These are phyloP conservation scores for Microctenopoma steveboyesi DNA, from an alignment of 2,797 vertebrate species.

Conservation along the genomic window DNA sequence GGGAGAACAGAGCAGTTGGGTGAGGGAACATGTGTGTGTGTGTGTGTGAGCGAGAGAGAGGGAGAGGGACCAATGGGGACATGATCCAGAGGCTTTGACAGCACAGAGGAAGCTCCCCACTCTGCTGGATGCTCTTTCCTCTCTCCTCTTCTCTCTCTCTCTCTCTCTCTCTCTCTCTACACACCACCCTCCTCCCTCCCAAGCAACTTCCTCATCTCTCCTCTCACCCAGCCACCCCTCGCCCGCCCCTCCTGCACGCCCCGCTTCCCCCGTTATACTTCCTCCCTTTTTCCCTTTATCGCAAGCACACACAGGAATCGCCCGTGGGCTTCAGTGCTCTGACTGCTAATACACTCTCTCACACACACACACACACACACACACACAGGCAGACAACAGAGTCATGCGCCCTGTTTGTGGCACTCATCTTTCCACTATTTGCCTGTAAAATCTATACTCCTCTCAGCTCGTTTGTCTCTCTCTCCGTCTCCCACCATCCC, in stretches of 20 bases:
- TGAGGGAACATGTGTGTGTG: slow-evolving; percentile 46
- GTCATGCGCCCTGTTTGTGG: slow-evolving; percentile 66
- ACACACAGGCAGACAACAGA: slow-evolving; percentile 62
- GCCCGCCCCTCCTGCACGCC: slow-evolving; percentile 30
- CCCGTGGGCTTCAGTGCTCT: slow-evolving; percentile 83
- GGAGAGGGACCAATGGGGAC: slow-evolving; percentile 75
- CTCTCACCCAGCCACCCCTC: slow-evolving; percentile 31
- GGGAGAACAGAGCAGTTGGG: slow-evolving; percentile 60
- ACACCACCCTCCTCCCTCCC: slow-evolving; percentile 8
- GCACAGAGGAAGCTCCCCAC: slow-evolving; percentile 81
- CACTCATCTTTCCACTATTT: slow-evolving; percentile 75
- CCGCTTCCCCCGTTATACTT: slow-evolving; percentile 75
- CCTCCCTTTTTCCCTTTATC: slow-evolving; percentile 85
- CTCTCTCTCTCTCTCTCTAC: slow-evolving; percentile 14
- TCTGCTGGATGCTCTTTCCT: slow-evolving; percentile 75
- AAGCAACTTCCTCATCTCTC: slow-evolving; percentile 64
- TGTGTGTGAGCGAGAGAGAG: slow-evolving; percentile 36
- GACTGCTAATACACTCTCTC: slow-evolving; percentile 83
- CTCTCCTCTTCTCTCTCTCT: slow-evolving; percentile 26
- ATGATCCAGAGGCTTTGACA: slow-evolving; percentile 81
- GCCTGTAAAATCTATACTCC: slow-evolving; percentile 74
- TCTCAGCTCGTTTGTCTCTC: slow-evolving; percentile 36
- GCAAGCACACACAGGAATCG: slow-evolving; percentile 87
- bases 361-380: slow-evolving; percentile 54
- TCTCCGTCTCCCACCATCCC: slow-evolving; percentile 29